Evolutionary conservation across 2,113 vertebrate genomes (phyloP), one percentile per base, ranked within the genome.

Genomic region (Engraulis encrasicolus): DNA sequence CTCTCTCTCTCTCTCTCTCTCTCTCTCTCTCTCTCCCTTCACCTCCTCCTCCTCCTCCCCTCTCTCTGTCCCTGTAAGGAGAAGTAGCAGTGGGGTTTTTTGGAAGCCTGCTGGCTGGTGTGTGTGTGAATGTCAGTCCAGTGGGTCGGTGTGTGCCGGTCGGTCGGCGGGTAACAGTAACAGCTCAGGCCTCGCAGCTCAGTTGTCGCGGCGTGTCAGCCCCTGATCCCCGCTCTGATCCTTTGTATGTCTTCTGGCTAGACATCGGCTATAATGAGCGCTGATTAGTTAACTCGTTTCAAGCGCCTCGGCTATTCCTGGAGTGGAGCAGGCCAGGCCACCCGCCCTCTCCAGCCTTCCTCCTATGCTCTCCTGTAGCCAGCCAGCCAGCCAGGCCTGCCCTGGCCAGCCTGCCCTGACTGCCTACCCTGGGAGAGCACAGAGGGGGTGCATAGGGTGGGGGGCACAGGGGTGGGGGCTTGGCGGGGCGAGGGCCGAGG

Each of bases 231-330:
- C 81, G 48, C 0, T 7, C 34, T 92, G 89, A 91, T 91, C 90
- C 91, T 87, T 84, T 94, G 92, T 95, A 94, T 93, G 91, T 93
- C 89, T 93, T 94, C 92, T 92, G 94, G 93, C 93, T 92, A 94
- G 94, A 94, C 94, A 89, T 94, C 78, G 89, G 88, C 93, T 94
- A 93, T 94, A 94, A 93, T 90, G 92, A 94, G 91, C 78, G 7
- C 90, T 93, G 91, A 94, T 94, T 94, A 94, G 93, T 93, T 92
- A 92, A 92, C 90, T 92, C 86, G 87, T 91, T 92, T 93, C 89
- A 91, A 58, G 92, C 91, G 90, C 86, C 87, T 87, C 78, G 85
- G 91, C 93, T 94, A 94, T 94, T 94, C 91, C 84, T 82, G 92
- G 54, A 85, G 50, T 82, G 92, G 54, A 85, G 50, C 85, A 84